These are phyloP conservation scores for Lerista edwardsae DNA, from an alignment of 2,797 vertebrate genomes.

Conservation along the genomic window DNA sequence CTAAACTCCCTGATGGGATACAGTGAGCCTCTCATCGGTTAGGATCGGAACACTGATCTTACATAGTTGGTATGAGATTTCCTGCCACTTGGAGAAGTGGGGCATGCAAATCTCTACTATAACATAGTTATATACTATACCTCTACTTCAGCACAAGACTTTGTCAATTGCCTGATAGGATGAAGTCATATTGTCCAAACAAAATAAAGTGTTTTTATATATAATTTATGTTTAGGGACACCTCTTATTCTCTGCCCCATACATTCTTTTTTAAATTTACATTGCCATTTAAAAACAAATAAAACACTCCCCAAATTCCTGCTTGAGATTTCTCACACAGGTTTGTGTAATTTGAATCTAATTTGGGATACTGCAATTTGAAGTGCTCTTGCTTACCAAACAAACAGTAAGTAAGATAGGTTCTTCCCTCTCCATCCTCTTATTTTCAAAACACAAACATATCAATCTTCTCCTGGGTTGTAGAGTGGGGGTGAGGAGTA, in stretches of 20 bases:
- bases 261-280: rapidly evolving
- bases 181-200: background rate
- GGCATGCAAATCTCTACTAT: background rate
- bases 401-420: background rate
- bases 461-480: constrained; percentile 47
- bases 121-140: too few relatives aligned
- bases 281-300: background rate
- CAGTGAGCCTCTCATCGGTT: too few relatives aligned
- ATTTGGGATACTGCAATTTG: constrained; percentile 27
- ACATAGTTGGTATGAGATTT: background rate
- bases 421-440: background rate
- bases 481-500: constrained; percentile 56
- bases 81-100: background rate
- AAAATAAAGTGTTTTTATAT: background rate
- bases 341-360: constrained; percentile 21
- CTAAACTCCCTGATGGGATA: too few relatives aligned
- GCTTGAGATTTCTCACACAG: constrained; percentile 10
- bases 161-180: background rate
- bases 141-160: background rate
- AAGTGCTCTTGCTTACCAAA: constrained; percentile 16
- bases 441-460: constrained; percentile 11
- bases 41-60: background rate
- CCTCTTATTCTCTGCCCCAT: background rate
- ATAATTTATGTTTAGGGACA: background rate
- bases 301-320: background rate